Percentiles rank a stretch among this genome's conserved stretches.
Conservation (phyloP, 2,797 vertebrate species). For the Sciurus vulgaris region DNA sequence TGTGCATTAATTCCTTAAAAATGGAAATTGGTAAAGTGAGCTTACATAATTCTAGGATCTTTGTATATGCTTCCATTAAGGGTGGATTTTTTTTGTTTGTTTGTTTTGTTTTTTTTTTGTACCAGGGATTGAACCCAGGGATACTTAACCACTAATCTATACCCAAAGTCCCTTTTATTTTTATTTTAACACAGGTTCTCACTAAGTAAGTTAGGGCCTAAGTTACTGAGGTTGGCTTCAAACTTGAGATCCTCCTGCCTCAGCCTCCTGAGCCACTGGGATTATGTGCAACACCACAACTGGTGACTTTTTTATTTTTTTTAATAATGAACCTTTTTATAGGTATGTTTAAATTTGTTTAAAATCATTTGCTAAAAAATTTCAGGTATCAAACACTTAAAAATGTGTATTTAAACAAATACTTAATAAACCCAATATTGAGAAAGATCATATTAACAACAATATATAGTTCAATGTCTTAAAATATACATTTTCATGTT, state of each 20-base stretch:
- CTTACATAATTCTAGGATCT: background rate
- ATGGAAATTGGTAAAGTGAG: constrained; percentile 8
- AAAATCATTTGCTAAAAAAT: constrained; percentile 43
- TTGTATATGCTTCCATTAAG: background rate
- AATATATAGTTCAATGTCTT: background rate
- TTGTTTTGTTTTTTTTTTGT: too few relatives aligned
- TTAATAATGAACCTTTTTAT: constrained; percentile 15
- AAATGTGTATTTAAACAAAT: constrained; percentile 40
- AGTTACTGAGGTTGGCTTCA: too few relatives aligned
- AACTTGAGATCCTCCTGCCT: too few relatives aligned
- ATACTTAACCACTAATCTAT: too few relatives aligned
- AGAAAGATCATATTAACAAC: background rate
- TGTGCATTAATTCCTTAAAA: background rate
- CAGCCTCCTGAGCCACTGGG: too few relatives aligned
- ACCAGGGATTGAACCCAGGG: too few relatives aligned
- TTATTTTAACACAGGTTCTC: too few relatives aligned
- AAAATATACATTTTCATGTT: constrained; percentile 11
- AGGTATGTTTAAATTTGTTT: constrained; percentile 48
- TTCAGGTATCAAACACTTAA: constrained; percentile 9
- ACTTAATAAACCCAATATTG: background rate
- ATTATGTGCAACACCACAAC: background rate
- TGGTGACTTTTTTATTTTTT: constrained; percentile 14
- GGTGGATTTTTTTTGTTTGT: background rate
- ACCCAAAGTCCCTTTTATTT: too few relatives aligned
- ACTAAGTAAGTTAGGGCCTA: too few relatives aligned